These are phyloP conservation scores for Danionella dracula DNA, from an alignment of 2,797 vertebrate species.

Conservation along the genomic window DNA sequence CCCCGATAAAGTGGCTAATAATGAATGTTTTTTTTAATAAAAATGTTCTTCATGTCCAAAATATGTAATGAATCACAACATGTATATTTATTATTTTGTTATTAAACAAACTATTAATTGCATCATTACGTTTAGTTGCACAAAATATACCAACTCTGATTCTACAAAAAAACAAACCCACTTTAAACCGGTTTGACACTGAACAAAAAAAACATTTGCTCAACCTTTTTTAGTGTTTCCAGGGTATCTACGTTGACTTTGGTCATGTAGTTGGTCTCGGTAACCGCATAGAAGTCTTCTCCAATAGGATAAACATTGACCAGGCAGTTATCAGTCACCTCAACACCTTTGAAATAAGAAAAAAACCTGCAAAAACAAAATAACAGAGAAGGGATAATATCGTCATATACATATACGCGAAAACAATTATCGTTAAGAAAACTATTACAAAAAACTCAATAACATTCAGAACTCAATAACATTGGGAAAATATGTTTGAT, in stretches of 20 bases:
- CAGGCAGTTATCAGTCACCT: constrained; percentile 93
- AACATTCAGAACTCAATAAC: not conserved
- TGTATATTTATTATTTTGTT: too few species aligned
- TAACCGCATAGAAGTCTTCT: constrained; percentile 93
- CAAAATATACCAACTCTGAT: too few species aligned
- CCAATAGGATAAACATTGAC: constrained; percentile 93
- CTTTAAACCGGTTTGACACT: too few species aligned
- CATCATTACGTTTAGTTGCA: too few species aligned
- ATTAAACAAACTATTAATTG: too few species aligned
- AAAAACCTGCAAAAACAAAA: constrained; percentile 79
- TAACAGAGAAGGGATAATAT: not conserved
- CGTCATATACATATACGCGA: not conserved
- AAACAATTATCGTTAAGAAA: not conserved
- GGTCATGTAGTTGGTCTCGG: constrained; percentile 95
- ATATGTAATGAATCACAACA: too few species aligned
- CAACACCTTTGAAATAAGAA: constrained; percentile 94
- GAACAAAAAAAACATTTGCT: too few species aligned
- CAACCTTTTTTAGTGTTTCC: constrained; percentile 93
- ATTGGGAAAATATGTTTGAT: too few species aligned
- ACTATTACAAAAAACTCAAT: not conserved
- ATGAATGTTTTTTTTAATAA: too few species aligned
- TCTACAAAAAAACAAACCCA: too few species aligned
- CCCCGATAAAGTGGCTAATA: too few species aligned
- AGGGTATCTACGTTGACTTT: constrained; percentile 87
- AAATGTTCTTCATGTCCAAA: too few species aligned